These are phyloP conservation scores for Lichenostomus cassidix DNA, from an alignment of 2,113 vertebrate species.

Conservation along the genomic window DNA sequence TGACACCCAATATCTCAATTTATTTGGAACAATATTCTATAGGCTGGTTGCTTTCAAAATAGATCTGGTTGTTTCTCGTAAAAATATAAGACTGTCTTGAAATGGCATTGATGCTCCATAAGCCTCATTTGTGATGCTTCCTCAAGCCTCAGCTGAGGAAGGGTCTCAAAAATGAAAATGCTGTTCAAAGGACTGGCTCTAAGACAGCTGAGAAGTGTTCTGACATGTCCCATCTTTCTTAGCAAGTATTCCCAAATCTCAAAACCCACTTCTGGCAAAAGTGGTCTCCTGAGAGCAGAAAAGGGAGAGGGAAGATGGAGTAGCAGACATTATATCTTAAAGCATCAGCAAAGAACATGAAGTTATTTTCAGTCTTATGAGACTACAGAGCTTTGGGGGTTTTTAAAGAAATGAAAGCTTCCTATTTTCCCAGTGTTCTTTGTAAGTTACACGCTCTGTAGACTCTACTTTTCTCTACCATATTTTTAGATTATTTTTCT, in stretches of 20 bases:
- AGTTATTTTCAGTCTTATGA: slow-evolving; percentile 22
- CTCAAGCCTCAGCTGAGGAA: not conserved
- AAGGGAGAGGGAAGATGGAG: slow-evolving; percentile 10
- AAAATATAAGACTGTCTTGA: not conserved
- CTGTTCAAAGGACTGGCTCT: not conserved
- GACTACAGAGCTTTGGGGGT: not conserved
- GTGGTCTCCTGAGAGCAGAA: slow-evolving; percentile 32
- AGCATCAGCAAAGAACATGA: not conserved
- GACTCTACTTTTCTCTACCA: not conserved
- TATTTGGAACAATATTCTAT: not conserved
- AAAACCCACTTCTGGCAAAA: not conserved
- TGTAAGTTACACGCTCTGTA: not conserved
- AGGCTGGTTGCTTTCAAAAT: not conserved
- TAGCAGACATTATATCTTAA: slow-evolving; percentile 23
- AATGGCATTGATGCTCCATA: not conserved
- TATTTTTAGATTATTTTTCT: slow-evolving; percentile 1
- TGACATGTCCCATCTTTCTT: not conserved
- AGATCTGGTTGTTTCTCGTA: not conserved
- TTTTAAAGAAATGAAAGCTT: slow-evolving; percentile 19
- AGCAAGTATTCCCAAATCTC: slow-evolving; percentile 21
- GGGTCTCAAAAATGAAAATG: not conserved
- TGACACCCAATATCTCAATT: not conserved
- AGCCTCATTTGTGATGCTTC: not conserved
- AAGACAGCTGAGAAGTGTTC: not conserved
- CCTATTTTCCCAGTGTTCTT: not conserved